These are phyloP conservation scores for Drosophila baimaii DNA, from an alignment of 1,140 invertebrate genomes.

Conservation along the genomic window DNA sequence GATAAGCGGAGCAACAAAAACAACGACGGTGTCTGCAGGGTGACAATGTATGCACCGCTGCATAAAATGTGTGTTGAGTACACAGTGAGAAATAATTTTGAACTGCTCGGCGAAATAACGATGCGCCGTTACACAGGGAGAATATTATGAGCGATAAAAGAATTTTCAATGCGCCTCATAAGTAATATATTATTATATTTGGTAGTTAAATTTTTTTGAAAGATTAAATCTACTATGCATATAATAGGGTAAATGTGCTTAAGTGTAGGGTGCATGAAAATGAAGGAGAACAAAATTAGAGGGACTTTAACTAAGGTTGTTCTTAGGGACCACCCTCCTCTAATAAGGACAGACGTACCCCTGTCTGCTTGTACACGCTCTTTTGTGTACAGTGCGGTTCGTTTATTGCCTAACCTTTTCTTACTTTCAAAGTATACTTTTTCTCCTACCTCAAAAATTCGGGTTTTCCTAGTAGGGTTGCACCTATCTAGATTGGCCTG, in stretches of 20 bases:
- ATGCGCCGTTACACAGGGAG: too few species aligned
- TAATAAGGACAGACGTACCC: conserved; percentile 18
- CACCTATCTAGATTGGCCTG: conserved; percentile 1
- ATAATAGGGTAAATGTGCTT: too few species aligned
- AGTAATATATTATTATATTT: neutral
- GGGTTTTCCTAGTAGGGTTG: conserved; percentile 3
- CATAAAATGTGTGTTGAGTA: neutral
- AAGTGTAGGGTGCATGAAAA: too few species aligned
- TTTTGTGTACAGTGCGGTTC: conserved; percentile 6
- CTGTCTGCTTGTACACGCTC: conserved; percentile 16
- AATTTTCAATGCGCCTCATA: too few species aligned
- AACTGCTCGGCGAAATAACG: neutral
- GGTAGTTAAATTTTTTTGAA: neutral
- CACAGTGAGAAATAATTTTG: neutral
- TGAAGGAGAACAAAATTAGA: too few species aligned
- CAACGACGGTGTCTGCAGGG: neutral
- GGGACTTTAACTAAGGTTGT: too few species aligned
- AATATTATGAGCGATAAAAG: too few species aligned
- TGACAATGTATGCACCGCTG: neutral
- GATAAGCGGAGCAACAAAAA: neutral
- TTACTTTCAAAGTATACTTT: conserved; percentile 5
- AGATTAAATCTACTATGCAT: neutral
- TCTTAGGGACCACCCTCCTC: neutral
- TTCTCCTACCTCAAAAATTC: conserved; percentile 3
- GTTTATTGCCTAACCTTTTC: conserved; percentile 6